Evolutionary conservation across 2,797 vertebrate genomes (phyloP).

Genomic region (Hybognathus amarus): DNA sequence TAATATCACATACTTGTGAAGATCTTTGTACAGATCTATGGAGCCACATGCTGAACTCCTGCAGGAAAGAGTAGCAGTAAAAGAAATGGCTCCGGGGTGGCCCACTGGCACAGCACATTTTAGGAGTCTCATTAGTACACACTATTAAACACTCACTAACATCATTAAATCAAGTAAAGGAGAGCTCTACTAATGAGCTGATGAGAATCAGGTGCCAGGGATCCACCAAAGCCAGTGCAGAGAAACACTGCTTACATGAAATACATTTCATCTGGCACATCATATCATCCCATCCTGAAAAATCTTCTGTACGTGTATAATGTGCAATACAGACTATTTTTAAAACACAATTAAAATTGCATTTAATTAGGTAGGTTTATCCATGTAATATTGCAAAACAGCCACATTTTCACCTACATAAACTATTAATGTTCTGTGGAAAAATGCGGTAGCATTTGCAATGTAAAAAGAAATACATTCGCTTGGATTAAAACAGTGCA

Average conservation of each 20-base stretch:
- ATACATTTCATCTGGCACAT: not conserved
- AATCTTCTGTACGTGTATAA: not conserved
- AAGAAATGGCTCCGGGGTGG: not conserved
- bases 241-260: not conserved
- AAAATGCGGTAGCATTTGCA: not conserved
- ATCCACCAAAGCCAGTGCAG: not conserved
- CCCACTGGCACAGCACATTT: not conserved
- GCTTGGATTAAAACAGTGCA: not conserved
- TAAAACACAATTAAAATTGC: not conserved
- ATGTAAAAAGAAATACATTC: not conserved
- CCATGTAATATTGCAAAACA: not conserved
- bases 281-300: not conserved
- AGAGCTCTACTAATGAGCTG: slow-evolving; percentile 6
- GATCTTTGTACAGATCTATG: slow-evolving; percentile 25
- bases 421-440: not conserved
- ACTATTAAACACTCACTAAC: slow-evolving; percentile 27
- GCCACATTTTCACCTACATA: not conserved
- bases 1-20: not conserved
- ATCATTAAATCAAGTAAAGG: slow-evolving; percentile 22
- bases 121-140: slow-evolving; percentile 4
- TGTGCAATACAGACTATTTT: not conserved
- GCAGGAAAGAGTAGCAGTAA: not conserved
- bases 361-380: slow-evolving; percentile 8
- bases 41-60: slow-evolving; percentile 20
- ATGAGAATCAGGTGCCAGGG: not conserved